Base-by-base conservation (phyloP, 2,888 invertebrate genomes). In the Seira musarum region DNA sequence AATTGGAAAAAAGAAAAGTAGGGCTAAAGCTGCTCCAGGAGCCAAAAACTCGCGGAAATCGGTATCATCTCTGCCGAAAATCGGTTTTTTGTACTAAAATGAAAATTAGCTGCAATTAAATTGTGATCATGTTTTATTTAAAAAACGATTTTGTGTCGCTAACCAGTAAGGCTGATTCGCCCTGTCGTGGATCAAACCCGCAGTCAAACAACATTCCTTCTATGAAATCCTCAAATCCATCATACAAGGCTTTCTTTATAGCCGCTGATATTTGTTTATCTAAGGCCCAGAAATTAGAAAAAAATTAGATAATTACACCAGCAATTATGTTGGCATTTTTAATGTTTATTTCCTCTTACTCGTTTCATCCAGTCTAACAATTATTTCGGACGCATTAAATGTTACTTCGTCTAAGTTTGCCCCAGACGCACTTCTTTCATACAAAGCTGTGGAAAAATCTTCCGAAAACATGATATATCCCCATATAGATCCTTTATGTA, bases 141-240 rank as follows among this genome's bases (percentile, higher is more conserved):
- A 8, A 13, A 53, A 53, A 8, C 3, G 53, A 13, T 8, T n/a
- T 13, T 40, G 17, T 40, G 24, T 5, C 30, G 8, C 30, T 22
- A 65, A 81, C 81, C 25, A 24, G n/a, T 1, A 84, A 30, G 1
- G 76, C 60, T 2, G 73, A 46, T 24, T 82, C 69, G 15, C 96
- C 96, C 35, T 96, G 90, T 87, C 94, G 94, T 0, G 95, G 93
- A 90, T 96, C 96, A 88, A 94, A 92, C 1, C 93, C 91, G 88
- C 95, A 95, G 5, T 92, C 91, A n/a, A 90, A 89, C 1, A 97
- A 89, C 68, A 96, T 89, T 74, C 92, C 91, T 91, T 90, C 89
- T 6, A 96, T 94, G 88, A 97, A 97, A 88, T 93, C 93, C 88
- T 96, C 91, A 89, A 96, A 97, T 0, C 95, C 93, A 88, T 94